phyloP scores from a whole-genome alignment of 2,888 invertebrate species.

The Drosophila aldrichi region DNA sequence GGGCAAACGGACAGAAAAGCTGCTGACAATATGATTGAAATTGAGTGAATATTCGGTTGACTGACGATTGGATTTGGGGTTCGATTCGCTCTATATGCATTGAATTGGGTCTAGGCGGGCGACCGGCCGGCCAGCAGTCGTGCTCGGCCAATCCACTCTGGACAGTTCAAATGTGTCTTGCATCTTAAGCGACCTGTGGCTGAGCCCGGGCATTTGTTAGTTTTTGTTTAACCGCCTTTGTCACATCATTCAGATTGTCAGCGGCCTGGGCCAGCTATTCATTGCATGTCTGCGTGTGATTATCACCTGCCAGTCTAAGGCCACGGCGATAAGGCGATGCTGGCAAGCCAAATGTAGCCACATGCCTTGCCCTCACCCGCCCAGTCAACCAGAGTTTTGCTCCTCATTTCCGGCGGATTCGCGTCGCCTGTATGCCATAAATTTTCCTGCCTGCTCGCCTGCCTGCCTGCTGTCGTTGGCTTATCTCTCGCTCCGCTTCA shows the following conservation, averaged over 20 bases:
- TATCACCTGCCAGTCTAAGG: constrained; percentile 70
- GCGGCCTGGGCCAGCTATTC: constrained; percentile 32
- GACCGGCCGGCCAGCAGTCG: background rate
- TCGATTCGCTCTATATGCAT: constrained; percentile 8
- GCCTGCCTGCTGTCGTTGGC: constrained; percentile 53
- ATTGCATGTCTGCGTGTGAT: constrained; percentile 55
- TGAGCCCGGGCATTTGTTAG: constrained; percentile 12
- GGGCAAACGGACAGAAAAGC: constrained; percentile 18
- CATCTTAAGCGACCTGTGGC: constrained; percentile 44
- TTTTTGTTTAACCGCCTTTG: constrained; percentile 21
- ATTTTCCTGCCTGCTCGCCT: constrained; percentile 60
- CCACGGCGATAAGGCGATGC: constrained; percentile 28
- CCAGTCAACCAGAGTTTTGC: constrained; percentile 44
- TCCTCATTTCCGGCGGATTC: constrained; percentile 71
- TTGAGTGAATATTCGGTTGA: constrained; percentile 46
- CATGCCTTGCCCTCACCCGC: constrained; percentile 14
- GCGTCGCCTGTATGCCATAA: constrained; percentile 72
- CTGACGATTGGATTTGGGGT: constrained; percentile 31
- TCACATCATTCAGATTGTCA: constrained; percentile 17
- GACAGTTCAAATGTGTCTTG: constrained; percentile 36
- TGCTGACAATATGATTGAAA: constrained; percentile 46
- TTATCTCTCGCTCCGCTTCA: constrained; percentile 48
- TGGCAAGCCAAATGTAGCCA: constrained; percentile 20
- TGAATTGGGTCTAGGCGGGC: background rate
- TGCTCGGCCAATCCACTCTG: constrained; percentile 8